Evolutionary conservation across 2,888 invertebrate genomes (phyloP).

Genomic region (Eupsilia transversa): DNA sequence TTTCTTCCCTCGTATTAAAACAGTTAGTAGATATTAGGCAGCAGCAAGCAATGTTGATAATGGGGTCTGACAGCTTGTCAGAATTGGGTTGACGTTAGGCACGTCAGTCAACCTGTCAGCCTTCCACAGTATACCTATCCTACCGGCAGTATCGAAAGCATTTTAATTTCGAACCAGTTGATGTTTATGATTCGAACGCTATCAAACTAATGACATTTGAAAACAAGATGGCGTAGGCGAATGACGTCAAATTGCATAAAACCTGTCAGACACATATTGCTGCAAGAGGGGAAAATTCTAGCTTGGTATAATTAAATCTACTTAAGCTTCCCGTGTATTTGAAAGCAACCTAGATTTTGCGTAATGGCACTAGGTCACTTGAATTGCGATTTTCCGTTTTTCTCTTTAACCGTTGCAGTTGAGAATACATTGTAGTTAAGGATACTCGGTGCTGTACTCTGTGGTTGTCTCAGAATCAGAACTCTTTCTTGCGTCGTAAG

Average conservation of each 20-base stretch:
- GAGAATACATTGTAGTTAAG: not conserved
- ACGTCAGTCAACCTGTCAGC: not conserved
- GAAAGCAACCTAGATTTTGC: constrained; percentile 9
- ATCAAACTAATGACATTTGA: not conserved
- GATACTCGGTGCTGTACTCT: not conserved
- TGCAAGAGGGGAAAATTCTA: not conserved
- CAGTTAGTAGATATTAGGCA: not conserved
- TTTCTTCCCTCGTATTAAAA: not conserved
- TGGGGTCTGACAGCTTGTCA: too few species aligned
- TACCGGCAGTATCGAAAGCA: too few species aligned
- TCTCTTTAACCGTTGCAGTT: not conserved
- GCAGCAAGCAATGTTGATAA: not conserved
- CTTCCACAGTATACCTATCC: not conserved
- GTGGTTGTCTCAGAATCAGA: not conserved
- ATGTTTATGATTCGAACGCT: not conserved
- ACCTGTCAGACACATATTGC: constrained; percentile 8
- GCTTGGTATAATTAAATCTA: not conserved
- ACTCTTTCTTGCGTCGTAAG: not conserved
- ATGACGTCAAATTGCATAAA: constrained; percentile 1
- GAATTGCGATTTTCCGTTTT: not conserved
- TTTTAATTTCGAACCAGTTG: not conserved
- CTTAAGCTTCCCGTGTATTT: not conserved
- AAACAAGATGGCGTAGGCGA: constrained; percentile 1
- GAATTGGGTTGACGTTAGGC: not conserved
- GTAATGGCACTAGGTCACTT: not conserved